phyloP scores from a whole-genome alignment of 2,113 vertebrate species.

The Madoqua kirkii region DNA sequence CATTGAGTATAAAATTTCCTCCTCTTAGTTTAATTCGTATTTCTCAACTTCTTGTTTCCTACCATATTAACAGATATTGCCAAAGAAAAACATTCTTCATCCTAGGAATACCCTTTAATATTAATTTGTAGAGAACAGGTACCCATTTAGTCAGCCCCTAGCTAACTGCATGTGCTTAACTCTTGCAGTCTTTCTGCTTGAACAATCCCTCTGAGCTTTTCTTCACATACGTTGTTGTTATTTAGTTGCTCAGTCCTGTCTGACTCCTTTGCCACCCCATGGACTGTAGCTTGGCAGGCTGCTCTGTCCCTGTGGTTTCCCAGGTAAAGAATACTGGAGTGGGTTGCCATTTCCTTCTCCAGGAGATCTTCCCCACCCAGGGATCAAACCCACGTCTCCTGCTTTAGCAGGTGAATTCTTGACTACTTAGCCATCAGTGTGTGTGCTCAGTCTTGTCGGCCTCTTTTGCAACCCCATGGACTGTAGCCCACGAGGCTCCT shows the following conservation, averaged over 20 bases:
- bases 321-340: neutral
- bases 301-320: neutral
- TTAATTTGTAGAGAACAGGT: slow-evolving; percentile 28
- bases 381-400: neutral
- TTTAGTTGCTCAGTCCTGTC: neutral
- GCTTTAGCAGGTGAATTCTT: neutral
- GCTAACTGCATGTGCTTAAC: neutral
- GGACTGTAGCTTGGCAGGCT: neutral
- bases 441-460: neutral
- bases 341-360: neutral
- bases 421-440: neutral
- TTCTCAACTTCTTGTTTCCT: slow-evolving; percentile 21
- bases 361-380: neutral
- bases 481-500: neutral
- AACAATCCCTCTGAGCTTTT: neutral
- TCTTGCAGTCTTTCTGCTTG: neutral
- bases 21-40: neutral
- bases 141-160: neutral
- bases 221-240: neutral
- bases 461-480: neutral
- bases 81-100: neutral
- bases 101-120: slow-evolving; percentile 1
- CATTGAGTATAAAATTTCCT: slow-evolving; percentile 40
- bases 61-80: slow-evolving; percentile 3
- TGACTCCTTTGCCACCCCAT: neutral